Evolutionary conservation across 2,113 vertebrate genomes (phyloP).

Genomic region (Phocoena phocoena): DNA sequence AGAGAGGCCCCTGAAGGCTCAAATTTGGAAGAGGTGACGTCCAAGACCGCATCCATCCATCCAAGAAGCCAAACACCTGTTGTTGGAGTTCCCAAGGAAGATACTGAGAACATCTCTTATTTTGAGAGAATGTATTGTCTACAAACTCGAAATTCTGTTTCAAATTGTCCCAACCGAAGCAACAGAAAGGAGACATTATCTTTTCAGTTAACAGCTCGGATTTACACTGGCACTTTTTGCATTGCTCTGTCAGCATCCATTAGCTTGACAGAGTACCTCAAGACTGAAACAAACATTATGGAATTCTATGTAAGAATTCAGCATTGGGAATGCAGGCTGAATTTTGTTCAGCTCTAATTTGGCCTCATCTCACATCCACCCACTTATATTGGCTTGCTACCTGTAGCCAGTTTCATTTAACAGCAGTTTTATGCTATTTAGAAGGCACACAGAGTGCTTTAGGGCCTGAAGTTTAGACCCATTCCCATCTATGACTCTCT

Average conservation of each 20-base stretch:
- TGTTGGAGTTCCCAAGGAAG: not conserved
- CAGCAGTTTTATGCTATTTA: not conserved
- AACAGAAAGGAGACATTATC: not conserved
- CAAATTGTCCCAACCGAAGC: not conserved
- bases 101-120: not conserved
- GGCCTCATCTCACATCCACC: not conserved
- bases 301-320: not conserved
- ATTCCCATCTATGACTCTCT: not conserved
- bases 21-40: conserved; percentile 64
- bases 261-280: not conserved
- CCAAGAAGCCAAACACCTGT: not conserved
- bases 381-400: not conserved
- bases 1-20: conserved; percentile 57
- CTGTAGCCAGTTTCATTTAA: not conserved
- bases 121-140: not conserved
- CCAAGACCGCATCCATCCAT: not conserved
- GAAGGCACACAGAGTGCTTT: not conserved
- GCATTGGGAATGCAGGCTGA: not conserved
- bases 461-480: not conserved
- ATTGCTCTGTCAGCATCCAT: not conserved
- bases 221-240: not conserved
- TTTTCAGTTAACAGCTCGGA: not conserved
- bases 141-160: not conserved
- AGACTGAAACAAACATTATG: not conserved
- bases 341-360: not conserved